phyloP scores from a whole-genome alignment of 2,888 invertebrate genomes.

The Cosmia pyralina region DNA sequence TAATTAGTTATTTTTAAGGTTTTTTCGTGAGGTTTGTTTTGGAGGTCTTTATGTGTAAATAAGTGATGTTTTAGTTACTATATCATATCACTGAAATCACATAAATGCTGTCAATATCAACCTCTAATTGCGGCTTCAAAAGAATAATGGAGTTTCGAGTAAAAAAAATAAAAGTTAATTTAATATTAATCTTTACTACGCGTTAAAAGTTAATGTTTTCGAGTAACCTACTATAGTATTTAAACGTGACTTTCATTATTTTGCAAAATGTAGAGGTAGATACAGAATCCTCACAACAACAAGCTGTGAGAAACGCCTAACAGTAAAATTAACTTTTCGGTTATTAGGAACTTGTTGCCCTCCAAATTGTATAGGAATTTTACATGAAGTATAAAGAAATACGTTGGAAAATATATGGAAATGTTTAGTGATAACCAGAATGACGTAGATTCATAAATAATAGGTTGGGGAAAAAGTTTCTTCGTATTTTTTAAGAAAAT shows the following conservation, averaged over 20 bases:
- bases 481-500: too few relatives aligned
- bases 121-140: neutral
- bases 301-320: too few relatives aligned
- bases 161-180: neutral
- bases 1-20: conserved; percentile 39
- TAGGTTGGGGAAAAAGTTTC: too few relatives aligned
- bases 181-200: conserved; percentile 26
- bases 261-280: neutral
- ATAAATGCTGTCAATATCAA: neutral
- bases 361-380: neutral
- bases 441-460: too few relatives aligned
- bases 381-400: neutral
- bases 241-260: conserved; percentile 39
- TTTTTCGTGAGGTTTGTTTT: conserved; percentile 18
- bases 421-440: too few relatives aligned
- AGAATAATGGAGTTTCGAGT: neutral
- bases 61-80: neutral
- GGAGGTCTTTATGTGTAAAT: neutral
- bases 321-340: too few relatives aligned
- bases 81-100: neutral
- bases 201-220: conserved; percentile 30
- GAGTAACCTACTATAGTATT: conserved; percentile 26
- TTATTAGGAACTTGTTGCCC: too few relatives aligned
- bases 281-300: conserved; percentile 20
- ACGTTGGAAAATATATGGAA: neutral